Conservation (phyloP, 30 jellyfish, hydroid and myxozoan genomes). For the Nemopilema nomurai region DNA sequence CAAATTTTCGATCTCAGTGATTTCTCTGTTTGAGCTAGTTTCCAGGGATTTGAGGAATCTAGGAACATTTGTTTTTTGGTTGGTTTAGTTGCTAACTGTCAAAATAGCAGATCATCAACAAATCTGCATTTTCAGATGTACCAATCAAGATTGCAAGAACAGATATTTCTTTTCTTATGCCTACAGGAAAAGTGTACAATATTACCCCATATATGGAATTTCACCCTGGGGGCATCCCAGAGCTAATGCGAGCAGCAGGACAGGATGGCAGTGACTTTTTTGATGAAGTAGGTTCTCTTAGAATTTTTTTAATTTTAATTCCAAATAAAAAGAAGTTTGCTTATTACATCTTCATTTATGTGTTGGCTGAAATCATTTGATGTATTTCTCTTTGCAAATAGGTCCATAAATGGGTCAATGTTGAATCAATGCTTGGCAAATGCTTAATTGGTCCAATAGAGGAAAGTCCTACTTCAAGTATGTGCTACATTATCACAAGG, state of each 20-base stretch:
- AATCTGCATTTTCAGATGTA: too few relatives aligned
- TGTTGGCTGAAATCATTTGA: too few relatives aligned
- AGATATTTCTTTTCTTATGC: neutral
- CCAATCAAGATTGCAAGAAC: too few relatives aligned
- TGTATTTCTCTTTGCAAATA: slow-evolving; percentile 1
- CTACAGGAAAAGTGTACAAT: slow-evolving; percentile 87
- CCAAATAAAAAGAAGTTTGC: too few relatives aligned
- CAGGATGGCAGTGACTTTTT: slow-evolving; percentile 85
- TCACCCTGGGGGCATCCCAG: slow-evolving; percentile 98
- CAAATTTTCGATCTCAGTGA: too few relatives aligned
- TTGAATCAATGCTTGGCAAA: slow-evolving; percentile 85
- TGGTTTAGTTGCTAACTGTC: too few relatives aligned
- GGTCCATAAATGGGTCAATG: slow-evolving; percentile 96
- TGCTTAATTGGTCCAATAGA: slow-evolving; percentile 92
- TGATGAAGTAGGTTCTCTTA: slow-evolving; percentile 86
- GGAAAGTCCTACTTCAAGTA: slow-evolving; percentile 1
- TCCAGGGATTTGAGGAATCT: too few relatives aligned
- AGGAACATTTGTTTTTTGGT: too few relatives aligned
- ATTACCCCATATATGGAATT: slow-evolving; percentile 85
- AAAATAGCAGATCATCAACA: too few relatives aligned
- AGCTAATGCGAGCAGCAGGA: slow-evolving; percentile 98
- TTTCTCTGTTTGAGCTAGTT: too few relatives aligned
- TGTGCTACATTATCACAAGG: neutral
- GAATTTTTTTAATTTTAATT: neutral
- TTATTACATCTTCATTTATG: too few relatives aligned